Evolutionary conservation across 1,140 invertebrate genomes (phyloP).

Genomic region (Bombus waltoni): DNA sequence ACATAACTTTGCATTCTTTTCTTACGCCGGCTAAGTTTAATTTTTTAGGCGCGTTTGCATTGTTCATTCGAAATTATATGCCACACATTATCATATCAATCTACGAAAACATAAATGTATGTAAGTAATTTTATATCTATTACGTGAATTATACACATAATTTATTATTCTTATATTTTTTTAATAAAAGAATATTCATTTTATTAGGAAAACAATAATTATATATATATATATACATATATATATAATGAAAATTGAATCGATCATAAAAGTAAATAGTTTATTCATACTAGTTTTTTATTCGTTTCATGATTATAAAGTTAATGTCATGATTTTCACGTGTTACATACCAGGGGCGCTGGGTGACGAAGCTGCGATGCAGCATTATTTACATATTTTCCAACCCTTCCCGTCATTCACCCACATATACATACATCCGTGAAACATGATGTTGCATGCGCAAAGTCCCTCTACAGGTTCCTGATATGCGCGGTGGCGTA

Average conservation of each 20-base stretch:
- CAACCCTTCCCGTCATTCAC: conserved; percentile 57
- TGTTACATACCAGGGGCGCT: conserved; percentile 12
- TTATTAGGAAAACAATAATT: not conserved
- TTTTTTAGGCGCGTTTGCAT: conserved; percentile 18
- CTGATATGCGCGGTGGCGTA: conserved; percentile 52
- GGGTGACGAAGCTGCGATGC: conserved; percentile 16
- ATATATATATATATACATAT: not conserved
- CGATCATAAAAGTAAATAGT: not conserved
- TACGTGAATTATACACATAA: not conserved
- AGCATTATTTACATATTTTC: conserved; percentile 62
- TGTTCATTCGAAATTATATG: not conserved
- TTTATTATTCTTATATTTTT: not conserved
- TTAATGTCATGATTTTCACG: conserved; percentile 2
- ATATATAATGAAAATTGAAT: not conserved
- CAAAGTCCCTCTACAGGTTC: conserved; percentile 55
- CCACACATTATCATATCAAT: not conserved
- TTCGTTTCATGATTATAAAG: not conserved
- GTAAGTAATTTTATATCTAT: not conserved
- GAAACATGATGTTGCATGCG: conserved; percentile 54
- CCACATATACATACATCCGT: conserved; percentile 39
- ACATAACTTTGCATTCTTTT: not conserved
- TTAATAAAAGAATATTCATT: conserved; percentile 9
- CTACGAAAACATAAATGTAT: no score
- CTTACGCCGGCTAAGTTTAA: not conserved
- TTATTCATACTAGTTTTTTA: not conserved